phyloP scores from a whole-genome alignment of 92 coral and sea anemone genomes.

The Isaurus tuberculatus region DNA sequence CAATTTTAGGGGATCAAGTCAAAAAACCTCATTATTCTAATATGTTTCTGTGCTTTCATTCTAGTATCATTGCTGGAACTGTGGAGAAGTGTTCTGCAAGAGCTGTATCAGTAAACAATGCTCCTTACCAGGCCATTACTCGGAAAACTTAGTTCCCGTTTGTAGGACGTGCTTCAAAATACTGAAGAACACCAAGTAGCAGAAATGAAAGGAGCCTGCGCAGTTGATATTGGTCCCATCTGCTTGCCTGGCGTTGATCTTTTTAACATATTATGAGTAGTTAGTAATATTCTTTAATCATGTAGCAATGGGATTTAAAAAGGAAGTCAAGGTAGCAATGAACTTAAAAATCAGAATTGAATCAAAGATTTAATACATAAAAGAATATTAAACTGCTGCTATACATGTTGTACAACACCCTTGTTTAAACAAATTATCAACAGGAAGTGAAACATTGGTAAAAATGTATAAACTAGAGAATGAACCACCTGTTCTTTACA shows the following conservation, averaged over 20 bases:
- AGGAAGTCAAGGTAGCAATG: neutral
- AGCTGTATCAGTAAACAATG: constrained; percentile 92
- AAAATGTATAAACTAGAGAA: no score
- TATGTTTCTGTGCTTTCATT: neutral
- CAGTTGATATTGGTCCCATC: neutral
- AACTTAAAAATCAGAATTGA: neutral
- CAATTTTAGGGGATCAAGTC: no score
- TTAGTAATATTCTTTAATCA: neutral
- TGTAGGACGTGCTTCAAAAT: constrained; percentile 87
- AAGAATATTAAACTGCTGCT: neutral
- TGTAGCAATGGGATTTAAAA: neutral
- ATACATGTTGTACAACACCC: neutral
- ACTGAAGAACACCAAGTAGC: constrained; percentile 36
- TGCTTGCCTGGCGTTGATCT: neutral
- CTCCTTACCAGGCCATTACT: constrained; percentile 95
- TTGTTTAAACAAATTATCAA: neutral
- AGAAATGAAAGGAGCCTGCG: neutral
- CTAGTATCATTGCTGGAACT: constrained; percentile 99
- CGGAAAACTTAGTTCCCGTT: constrained; percentile 99
- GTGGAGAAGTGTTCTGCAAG: constrained; percentile 97
- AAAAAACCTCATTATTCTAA: no score
- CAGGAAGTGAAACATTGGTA: no score
- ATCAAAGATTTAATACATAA: neutral
- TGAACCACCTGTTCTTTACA: no score
- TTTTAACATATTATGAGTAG: neutral